Conservation (phyloP, 2,797 vertebrate species). For the Thaleichthys pacificus region DNA sequence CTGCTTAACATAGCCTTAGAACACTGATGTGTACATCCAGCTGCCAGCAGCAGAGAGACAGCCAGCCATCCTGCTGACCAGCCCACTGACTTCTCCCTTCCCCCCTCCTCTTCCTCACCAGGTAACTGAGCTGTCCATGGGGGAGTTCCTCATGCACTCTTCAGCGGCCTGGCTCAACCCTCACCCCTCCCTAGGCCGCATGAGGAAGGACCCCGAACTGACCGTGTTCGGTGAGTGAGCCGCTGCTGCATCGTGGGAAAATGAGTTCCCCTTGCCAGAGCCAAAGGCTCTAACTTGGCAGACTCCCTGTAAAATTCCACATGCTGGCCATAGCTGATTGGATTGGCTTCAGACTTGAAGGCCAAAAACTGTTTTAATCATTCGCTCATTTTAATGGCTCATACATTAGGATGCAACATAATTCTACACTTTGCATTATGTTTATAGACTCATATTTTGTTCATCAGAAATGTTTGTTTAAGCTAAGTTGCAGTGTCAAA, state of each 20-base stretch:
- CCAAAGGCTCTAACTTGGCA: not conserved
- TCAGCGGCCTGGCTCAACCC: conserved; percentile 94
- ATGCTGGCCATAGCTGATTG: too few relatives aligned
- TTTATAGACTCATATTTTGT: too few relatives aligned
- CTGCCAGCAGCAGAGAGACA: too few relatives aligned
- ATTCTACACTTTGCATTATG: too few relatives aligned
- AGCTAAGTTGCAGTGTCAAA: too few relatives aligned
- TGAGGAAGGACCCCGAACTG: conserved; percentile 92
- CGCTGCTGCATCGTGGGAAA: conserved; percentile 26
- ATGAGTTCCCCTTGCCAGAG: conserved; percentile 5
- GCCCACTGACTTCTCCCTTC: not conserved
- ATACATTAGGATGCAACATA: too few relatives aligned
- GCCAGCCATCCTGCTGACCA: not conserved
- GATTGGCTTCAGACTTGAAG: too few relatives aligned
- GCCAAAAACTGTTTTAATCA: not conserved
- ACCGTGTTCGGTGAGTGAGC: conserved; percentile 89
- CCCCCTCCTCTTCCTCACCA: conserved; percentile 48
- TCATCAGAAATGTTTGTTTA: not conserved
- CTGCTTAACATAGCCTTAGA: too few relatives aligned
- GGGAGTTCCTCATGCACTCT: conserved; percentile 94
- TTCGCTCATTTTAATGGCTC: not conserved
- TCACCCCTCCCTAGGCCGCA: conserved; percentile 87
- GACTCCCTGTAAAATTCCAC: too few relatives aligned
- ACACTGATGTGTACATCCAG: too few relatives aligned
- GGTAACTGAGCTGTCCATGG: conserved; percentile 98